A percentile compares a stretch with the other conserved stretches of the same genome.
phyloP scores from a whole-genome alignment of 2,113 vertebrate genomes.

The Solea senegalensis region DNA sequence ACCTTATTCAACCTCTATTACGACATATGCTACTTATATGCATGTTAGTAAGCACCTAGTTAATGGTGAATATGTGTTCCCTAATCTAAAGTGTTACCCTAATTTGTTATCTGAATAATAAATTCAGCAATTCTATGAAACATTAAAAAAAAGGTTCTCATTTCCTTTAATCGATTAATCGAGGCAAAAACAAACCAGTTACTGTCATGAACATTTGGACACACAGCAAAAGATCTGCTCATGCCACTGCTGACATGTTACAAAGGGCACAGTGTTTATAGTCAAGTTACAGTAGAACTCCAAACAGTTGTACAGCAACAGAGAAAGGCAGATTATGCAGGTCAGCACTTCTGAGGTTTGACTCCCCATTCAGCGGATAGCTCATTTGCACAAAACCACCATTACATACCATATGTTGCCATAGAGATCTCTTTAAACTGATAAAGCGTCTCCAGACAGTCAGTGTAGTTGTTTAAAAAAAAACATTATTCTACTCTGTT shows the following conservation, averaged over 20 bases:
- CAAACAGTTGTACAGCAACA: neutral
- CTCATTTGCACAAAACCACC: neutral
- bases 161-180: too few relatives aligned
- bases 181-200: neutral
- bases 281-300: too few relatives aligned
- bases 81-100: too few relatives aligned
- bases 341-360: conserved; percentile 1
- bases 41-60: too few relatives aligned
- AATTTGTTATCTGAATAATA: too few relatives aligned
- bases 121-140: too few relatives aligned
- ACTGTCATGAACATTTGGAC: neutral
- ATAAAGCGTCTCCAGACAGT: neutral
- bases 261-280: neutral
- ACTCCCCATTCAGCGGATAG: neutral
- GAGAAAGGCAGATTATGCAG: neutral
- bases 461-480: neutral
- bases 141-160: too few relatives aligned
- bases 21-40: too few relatives aligned
- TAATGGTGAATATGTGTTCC: too few relatives aligned
- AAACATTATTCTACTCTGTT: neutral
- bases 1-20: too few relatives aligned
- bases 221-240: neutral
- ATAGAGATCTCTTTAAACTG: conserved; percentile 5
- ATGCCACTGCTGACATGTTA: neutral
- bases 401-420: conserved; percentile 23